phyloP scores from a whole-genome alignment of 1,140 invertebrate species.

The Trachymyrmex septentrionalis region DNA sequence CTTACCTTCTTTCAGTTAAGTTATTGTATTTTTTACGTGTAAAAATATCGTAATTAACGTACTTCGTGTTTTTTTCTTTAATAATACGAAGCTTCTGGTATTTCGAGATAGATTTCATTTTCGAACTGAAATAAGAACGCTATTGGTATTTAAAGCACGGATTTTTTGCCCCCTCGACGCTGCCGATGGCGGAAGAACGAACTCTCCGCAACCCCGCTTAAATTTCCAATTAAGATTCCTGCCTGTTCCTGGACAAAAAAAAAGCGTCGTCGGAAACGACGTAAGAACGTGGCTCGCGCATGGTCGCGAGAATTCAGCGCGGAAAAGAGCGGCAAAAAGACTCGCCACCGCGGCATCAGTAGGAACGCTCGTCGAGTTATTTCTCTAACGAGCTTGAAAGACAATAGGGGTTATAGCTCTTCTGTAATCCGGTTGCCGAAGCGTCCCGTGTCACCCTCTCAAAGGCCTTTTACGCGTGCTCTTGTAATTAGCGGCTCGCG shows the following conservation, averaged over 20 bases:
- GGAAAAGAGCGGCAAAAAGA: conserved; percentile 24
- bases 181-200: conserved; percentile 28
- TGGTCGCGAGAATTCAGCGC: conserved; percentile 50
- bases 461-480: conserved; percentile 52
- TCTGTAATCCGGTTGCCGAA: conserved; percentile 50
- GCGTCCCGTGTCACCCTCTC: conserved; percentile 53
- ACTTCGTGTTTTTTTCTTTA: not conserved
- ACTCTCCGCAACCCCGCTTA: conserved; percentile 36
- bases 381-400: conserved; percentile 64
- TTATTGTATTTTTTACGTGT: not conserved
- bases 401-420: conserved; percentile 63
- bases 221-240: conserved; percentile 64
- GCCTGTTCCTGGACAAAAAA: conserved; percentile 4
- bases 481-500: conserved; percentile 57
- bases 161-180: conserved; percentile 30
- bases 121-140: conserved; percentile 20
- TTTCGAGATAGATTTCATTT: conserved; percentile 15
- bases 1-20: not conserved
- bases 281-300: conserved; percentile 43
- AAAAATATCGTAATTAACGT: not conserved
- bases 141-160: conserved; percentile 35
- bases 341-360: not conserved
- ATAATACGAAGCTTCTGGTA: not conserved
- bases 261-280: conserved; percentile 10
- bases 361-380: conserved; percentile 44